Percentiles rank a stretch among this genome's conserved stretches.
Evolutionary conservation across 2,113 vertebrate genomes (phyloP).

Genomic region (Gallinago media): DNA sequence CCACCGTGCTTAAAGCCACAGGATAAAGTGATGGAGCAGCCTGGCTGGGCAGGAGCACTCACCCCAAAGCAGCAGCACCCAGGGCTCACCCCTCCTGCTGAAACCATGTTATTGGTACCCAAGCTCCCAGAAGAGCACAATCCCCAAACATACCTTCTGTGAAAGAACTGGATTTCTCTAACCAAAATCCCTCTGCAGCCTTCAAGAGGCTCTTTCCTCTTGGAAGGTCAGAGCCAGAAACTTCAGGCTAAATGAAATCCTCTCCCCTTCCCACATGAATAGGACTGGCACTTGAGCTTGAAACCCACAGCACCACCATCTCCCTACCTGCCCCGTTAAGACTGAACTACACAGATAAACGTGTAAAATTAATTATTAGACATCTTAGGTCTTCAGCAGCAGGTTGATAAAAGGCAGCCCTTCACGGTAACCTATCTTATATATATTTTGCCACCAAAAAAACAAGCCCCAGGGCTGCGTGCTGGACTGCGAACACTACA

Average conservation of each 20-base stretch:
- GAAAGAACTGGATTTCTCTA: background rate
- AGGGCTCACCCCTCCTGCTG: background rate
- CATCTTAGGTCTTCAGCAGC: background rate
- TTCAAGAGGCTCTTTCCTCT: background rate
- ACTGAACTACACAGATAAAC: background rate
- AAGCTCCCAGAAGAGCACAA: background rate
- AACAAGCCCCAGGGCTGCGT: background rate
- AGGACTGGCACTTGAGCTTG: background rate
- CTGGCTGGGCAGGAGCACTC: background rate
- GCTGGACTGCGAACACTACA: slow-evolving; percentile 16
- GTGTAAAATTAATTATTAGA: background rate
- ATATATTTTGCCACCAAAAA: background rate
- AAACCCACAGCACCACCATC: background rate
- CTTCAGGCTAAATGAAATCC: background rate
- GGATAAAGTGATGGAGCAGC: background rate
- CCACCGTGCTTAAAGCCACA: background rate
- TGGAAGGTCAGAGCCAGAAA: background rate
- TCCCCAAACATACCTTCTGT: background rate
- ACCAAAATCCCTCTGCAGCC: background rate
- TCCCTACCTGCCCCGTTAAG: background rate
- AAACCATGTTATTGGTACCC: background rate
- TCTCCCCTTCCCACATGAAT: background rate
- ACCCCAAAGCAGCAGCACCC: background rate
- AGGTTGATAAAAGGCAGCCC: background rate
- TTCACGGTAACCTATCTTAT: background rate